phyloP scores from a whole-genome alignment of 1,140 invertebrate genomes.

The Danaus plexippus region DNA sequence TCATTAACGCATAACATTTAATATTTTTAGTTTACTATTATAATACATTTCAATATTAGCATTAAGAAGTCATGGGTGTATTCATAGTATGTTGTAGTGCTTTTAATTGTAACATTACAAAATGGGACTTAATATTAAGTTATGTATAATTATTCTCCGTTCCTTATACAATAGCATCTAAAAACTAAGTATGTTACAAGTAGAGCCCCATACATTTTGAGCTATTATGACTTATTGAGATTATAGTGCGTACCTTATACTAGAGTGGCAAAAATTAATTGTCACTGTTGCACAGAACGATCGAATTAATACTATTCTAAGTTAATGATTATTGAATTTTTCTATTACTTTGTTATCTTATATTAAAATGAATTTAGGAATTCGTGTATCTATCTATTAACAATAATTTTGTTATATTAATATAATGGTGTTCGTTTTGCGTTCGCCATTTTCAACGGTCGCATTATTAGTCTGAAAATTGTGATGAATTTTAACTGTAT shows the following conservation, averaged over 20 bases:
- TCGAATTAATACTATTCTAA: not conserved
- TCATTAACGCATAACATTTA: slow-evolving; percentile 74
- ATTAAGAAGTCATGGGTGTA: slow-evolving; percentile 67
- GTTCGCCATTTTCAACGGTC: slow-evolving; percentile 55
- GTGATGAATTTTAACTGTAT: slow-evolving; percentile 15
- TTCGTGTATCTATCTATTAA: slow-evolving; percentile 51
- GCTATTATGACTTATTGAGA: slow-evolving; percentile 53
- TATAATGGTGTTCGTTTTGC: slow-evolving; percentile 58
- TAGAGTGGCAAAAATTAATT: slow-evolving; percentile 6
- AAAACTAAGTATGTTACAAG: slow-evolving; percentile 31
- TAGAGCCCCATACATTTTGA: slow-evolving; percentile 55
- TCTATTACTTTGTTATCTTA: slow-evolving; percentile 55
- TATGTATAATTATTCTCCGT: slow-evolving; percentile 51
- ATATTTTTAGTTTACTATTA: slow-evolving; percentile 73
- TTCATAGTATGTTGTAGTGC: slow-evolving; percentile 64
- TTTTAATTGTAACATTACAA: slow-evolving; percentile 64
- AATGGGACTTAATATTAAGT: slow-evolving; percentile 57
- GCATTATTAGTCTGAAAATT: slow-evolving; percentile 33
- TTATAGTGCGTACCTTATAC: slow-evolving; percentile 48
- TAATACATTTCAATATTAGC: slow-evolving; percentile 72
- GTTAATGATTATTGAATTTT: not conserved
- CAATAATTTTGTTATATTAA: slow-evolving; percentile 53
- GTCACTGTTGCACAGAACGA: slow-evolving; percentile 1
- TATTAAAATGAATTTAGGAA: slow-evolving; percentile 63
- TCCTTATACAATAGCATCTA: slow-evolving; percentile 40